Evolutionary conservation across 2,113 vertebrate species (phyloP).

Genomic region (Zootoca vivipara): DNA sequence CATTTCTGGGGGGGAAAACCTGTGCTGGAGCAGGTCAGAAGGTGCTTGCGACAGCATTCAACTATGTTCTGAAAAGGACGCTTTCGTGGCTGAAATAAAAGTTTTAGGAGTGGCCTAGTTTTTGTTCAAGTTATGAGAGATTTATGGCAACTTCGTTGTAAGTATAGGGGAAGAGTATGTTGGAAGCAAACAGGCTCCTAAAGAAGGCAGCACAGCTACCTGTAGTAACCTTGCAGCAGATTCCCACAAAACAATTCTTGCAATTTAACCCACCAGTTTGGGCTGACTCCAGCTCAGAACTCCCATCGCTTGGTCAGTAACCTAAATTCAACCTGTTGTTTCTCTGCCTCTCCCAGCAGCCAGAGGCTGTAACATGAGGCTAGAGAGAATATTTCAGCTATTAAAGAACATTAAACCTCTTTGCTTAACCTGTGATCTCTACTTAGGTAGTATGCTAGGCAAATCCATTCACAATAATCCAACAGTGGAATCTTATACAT

Average conservation of each 20-base stretch:
- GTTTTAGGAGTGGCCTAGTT: neutral
- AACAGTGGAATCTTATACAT: neutral
- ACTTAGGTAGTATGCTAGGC: neutral
- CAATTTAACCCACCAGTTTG: neutral
- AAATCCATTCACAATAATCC: neutral
- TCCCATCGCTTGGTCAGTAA: neutral
- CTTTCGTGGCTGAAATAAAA: neutral
- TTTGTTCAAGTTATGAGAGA: neutral
- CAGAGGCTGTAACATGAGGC: neutral
- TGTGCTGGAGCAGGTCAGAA: neutral
- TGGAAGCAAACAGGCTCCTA: neutral
- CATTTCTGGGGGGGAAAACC: neutral
- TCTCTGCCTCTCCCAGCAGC: neutral
- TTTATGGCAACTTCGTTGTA: neutral
- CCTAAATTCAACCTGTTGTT: neutral
- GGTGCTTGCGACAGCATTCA: neutral
- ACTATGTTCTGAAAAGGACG: neutral
- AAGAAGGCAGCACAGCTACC: neutral
- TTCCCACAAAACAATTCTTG: neutral
- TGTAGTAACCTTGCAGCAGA: neutral
- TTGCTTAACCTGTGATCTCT: neutral
- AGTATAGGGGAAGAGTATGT: neutral
- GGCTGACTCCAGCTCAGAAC: neutral
- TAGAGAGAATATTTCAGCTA: neutral
- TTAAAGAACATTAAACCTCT: neutral